A percentile compares a stretch with the other conserved stretches of the same genome.
These are phyloP conservation scores for Drosophila pandora DNA, from an alignment of 1,140 invertebrate species.

Conservation along the genomic window DNA sequence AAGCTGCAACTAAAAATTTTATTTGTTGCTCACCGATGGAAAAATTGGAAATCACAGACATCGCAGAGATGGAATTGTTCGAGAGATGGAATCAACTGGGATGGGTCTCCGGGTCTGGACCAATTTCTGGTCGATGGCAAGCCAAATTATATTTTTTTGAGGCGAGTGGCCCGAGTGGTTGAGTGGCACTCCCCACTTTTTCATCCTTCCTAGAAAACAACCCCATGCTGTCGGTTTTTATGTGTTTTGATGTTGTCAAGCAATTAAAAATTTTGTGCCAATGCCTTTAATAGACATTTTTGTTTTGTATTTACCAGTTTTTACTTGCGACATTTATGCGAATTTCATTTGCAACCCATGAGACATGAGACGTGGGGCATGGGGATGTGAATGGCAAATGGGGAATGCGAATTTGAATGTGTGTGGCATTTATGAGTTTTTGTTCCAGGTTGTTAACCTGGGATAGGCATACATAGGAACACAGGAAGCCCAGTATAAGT, in stretches of 20 bases:
- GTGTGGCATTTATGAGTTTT: constrained; percentile 59
- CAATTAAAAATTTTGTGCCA: constrained; percentile 74
- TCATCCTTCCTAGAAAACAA: not conserved
- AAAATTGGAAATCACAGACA: constrained; percentile 59
- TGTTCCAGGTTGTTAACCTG: constrained; percentile 9
- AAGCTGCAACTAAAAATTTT: constrained; percentile 42
- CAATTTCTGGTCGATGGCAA: constrained; percentile 68
- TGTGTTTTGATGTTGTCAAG: constrained; percentile 71
- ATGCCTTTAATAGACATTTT: constrained; percentile 70
- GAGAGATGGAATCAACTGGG: not conserved
- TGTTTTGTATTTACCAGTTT: constrained; percentile 52
- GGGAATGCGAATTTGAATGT: constrained; percentile 27
- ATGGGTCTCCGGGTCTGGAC: constrained; percentile 30
- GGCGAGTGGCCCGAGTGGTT: constrained; percentile 33
- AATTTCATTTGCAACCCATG: constrained; percentile 31
- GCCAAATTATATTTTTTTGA: constrained; percentile 70
- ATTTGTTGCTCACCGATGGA: constrained; percentile 15
- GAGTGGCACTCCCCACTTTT: constrained; percentile 12
- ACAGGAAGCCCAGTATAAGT: constrained; percentile 20
- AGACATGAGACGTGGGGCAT: not conserved
- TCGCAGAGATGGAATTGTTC: constrained; percentile 37
- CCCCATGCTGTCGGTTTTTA: constrained; percentile 25
- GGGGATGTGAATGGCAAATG: constrained; percentile 38
- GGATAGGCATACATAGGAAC: constrained; percentile 6
- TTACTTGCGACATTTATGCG: constrained; percentile 57